Percentiles rank a stretch among this genome's conserved stretches.
Conservation (phyloP, 1,140 invertebrate species). For the Bombus consobrinus region DNA sequence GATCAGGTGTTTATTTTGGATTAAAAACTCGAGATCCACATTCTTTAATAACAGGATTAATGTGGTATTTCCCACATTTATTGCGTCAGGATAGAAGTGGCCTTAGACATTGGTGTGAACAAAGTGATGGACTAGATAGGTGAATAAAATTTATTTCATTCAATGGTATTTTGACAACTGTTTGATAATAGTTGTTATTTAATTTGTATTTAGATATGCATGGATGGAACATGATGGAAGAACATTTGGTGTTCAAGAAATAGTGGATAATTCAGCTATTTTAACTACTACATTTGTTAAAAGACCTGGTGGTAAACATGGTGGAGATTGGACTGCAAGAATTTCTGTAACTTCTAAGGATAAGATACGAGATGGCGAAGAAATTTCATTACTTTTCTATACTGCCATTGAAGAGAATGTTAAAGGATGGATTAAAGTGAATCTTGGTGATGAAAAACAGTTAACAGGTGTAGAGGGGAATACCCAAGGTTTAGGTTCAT, state of each 20-base stretch:
- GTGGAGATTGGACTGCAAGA: constrained; percentile 96
- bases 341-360: constrained; percentile 86
- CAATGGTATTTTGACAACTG: not conserved
- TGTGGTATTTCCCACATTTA: constrained; percentile 96
- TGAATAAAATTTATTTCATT: constrained; percentile 76
- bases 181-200: constrained; percentile 4
- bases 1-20: constrained; percentile 94
- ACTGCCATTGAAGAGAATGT: constrained; percentile 88
- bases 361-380: constrained; percentile 76
- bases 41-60: constrained; percentile 95
- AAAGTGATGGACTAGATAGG: constrained; percentile 91
- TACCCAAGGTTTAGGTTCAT: constrained; percentile 91
- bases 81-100: constrained; percentile 87
- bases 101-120: constrained; percentile 96
- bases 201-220: constrained; percentile 83
- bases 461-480: constrained; percentile 89
- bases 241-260: constrained; percentile 95
- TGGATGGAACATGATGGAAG: constrained; percentile 97
- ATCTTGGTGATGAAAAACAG: constrained; percentile 83
- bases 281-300: constrained; percentile 96
- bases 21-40: constrained; percentile 94
- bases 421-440: constrained; percentile 85
- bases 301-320: constrained; percentile 88
- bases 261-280: constrained; percentile 90
- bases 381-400: constrained; percentile 90